Conservation (phyloP, 1,140 invertebrate species). For the Zaprionus ornatus region DNA sequence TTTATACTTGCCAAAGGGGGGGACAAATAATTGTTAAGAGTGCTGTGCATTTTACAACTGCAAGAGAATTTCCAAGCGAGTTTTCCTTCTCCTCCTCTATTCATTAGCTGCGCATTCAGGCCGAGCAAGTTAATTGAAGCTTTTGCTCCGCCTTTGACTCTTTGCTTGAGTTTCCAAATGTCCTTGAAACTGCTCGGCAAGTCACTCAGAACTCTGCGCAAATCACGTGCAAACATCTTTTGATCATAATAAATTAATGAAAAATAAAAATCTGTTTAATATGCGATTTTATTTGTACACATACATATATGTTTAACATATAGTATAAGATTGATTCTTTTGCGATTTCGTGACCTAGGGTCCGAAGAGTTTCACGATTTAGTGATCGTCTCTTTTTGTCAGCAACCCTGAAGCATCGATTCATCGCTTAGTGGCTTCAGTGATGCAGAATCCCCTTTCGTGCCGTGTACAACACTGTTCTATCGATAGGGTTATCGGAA, state of each 20-base stretch:
- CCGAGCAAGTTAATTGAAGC: constrained; percentile 17
- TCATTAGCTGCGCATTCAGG: constrained; percentile 51
- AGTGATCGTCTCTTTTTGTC: too few relatives aligned
- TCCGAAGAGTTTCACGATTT: too few relatives aligned
- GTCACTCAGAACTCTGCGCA: not conserved
- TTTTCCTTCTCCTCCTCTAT: not conserved
- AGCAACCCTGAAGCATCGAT: too few relatives aligned
- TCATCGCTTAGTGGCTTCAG: too few relatives aligned
- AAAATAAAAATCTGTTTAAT: not conserved
- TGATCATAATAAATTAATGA: constrained; percentile 6
- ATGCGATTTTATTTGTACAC: too few relatives aligned
- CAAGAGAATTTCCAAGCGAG: not conserved
- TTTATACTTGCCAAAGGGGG: not conserved
- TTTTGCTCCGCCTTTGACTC: not conserved
- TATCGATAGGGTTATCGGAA: too few relatives aligned
- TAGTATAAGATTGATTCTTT: too few relatives aligned
- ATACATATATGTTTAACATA: too few relatives aligned
- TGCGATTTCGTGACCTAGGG: too few relatives aligned
- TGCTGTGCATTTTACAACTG: constrained; percentile 38
- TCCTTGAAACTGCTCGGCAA: constrained; percentile 6
- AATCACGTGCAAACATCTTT: constrained; percentile 6
- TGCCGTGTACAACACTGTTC: too few relatives aligned
- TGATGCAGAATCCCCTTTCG: too few relatives aligned
- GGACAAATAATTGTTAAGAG: constrained; percentile 35
- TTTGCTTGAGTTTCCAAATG: not conserved